Percentiles rank a stretch among this genome's conserved stretches.
phyloP scores from a whole-genome alignment of 2,888 invertebrate genomes.

The Ptychoptera albimana region DNA sequence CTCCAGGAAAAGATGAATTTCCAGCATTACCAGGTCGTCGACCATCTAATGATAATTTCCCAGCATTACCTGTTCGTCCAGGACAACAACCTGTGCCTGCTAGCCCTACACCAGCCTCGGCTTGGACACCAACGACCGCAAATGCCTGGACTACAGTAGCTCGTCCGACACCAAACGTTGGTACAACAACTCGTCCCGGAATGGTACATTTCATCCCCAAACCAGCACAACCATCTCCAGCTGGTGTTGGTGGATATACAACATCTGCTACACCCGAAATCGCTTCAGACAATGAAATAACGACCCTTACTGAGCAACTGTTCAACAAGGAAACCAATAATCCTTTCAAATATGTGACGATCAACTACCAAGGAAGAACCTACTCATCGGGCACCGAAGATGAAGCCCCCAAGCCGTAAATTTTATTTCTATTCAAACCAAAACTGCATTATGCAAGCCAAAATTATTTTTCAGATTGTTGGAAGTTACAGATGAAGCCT shows the following conservation, averaged over 20 bases:
- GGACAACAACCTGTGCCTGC: slow-evolving; percentile 9
- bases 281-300: slow-evolving; percentile 45
- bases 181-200: slow-evolving; percentile 10
- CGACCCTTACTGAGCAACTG: slow-evolving; percentile 52
- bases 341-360: slow-evolving; percentile 47
- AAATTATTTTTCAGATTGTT: not conserved
- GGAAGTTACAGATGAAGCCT: slow-evolving; percentile 39
- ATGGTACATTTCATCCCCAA: not conserved
- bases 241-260: not conserved
- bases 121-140: slow-evolving; percentile 7
- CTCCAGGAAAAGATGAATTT: not conserved
- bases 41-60: not conserved
- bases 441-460: not conserved
- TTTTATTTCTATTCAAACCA: not conserved
- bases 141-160: slow-evolving; percentile 4
- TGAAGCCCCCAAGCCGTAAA: slow-evolving; percentile 62
- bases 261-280: slow-evolving; percentile 1
- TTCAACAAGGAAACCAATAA: slow-evolving; percentile 58
- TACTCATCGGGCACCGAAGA: slow-evolving; percentile 50
- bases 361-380: slow-evolving; percentile 62
- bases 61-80: not conserved
- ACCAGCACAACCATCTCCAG: not conserved
- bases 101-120: slow-evolving; percentile 9
- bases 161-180: not conserved
- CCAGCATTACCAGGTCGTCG: slow-evolving; percentile 10